Conservation (phyloP, 2,797 vertebrate genomes). For the Molossus molossus region DNA sequence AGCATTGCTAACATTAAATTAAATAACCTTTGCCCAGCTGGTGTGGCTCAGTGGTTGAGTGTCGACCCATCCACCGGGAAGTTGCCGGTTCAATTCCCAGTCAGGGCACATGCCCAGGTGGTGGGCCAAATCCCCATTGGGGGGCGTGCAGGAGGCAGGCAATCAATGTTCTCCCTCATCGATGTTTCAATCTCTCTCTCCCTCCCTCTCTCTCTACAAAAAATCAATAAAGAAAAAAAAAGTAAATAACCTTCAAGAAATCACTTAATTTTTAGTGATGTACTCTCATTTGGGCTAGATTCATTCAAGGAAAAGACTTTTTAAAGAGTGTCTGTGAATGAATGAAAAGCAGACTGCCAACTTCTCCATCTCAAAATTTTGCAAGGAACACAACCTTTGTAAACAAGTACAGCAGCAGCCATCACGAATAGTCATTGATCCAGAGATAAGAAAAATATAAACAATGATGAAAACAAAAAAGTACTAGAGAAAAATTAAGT, state of each 20-base stretch:
- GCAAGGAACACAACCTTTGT: background rate
- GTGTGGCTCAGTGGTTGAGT: no score
- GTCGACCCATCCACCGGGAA: no score
- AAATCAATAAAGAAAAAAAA: background rate
- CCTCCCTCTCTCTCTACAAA: no score
- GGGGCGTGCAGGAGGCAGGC: no score
- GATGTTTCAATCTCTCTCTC: no score
- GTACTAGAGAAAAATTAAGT: background rate
- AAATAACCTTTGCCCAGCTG: background rate
- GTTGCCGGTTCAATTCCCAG: no score
- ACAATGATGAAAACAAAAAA: background rate
- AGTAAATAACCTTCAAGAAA: conserved; percentile 25
- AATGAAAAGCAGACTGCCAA: conserved; percentile 29
- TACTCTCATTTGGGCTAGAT: background rate
- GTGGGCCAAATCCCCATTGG: no score
- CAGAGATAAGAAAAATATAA: background rate
- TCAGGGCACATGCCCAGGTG: no score
- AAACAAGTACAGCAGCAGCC: background rate
- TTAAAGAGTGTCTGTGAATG: background rate
- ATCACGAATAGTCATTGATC: background rate
- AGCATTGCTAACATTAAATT: conserved; percentile 21
- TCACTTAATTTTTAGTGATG: conserved; percentile 62
- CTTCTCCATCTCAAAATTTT: background rate
- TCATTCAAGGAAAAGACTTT: conserved; percentile 55
- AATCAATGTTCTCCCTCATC: no score